Percentiles rank a stretch among this genome's conserved stretches.
Evolutionary conservation across 2,113 vertebrate species (phyloP).

Genomic region (Oenanthe oenanthe): DNA sequence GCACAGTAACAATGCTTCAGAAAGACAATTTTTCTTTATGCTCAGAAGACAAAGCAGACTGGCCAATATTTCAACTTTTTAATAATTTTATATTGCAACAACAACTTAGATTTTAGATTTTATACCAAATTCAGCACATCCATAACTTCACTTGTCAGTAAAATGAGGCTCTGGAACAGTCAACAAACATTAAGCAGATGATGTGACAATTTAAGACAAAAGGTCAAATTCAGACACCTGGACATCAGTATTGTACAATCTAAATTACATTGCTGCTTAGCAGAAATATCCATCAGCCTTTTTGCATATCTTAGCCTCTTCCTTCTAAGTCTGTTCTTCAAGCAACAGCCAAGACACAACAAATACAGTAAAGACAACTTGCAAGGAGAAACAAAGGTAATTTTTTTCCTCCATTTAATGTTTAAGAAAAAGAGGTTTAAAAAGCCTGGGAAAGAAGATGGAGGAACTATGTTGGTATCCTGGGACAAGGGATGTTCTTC

Average conservation of each 20-base stretch:
- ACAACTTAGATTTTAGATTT: background rate
- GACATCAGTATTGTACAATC: background rate
- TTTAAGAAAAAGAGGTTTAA: background rate
- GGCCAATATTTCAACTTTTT: background rate
- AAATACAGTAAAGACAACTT: background rate
- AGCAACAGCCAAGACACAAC: background rate
- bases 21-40: background rate
- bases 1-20: background rate
- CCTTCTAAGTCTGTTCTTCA: background rate
- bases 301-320: background rate
- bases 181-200: background rate
- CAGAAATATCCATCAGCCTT: background rate
- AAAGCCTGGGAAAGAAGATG: background rate
- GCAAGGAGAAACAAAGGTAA: background rate
- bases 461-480: background rate
- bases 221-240: background rate
- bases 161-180: background rate
- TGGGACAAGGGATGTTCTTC: background rate
- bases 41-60: background rate
- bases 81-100: background rate
- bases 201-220: background rate
- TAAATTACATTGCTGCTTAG: background rate
- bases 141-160: background rate
- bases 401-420: background rate
- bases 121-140: background rate